Evolutionary conservation across 1,140 invertebrate species (phyloP).

Genomic region (Gryllus bimaculatus): DNA sequence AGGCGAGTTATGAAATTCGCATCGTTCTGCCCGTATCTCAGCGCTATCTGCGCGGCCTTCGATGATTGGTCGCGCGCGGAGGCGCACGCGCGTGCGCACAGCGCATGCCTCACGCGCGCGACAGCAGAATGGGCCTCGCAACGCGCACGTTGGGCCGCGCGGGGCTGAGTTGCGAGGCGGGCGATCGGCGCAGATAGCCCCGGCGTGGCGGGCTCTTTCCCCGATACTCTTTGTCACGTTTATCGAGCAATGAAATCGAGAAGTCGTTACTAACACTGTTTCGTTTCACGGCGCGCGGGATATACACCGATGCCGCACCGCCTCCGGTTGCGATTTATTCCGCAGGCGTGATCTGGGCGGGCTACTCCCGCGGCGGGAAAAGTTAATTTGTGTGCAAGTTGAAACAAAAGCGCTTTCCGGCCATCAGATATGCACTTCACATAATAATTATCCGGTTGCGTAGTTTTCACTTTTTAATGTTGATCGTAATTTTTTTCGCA

Average conservation of each 20-base stretch:
- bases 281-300: no score
- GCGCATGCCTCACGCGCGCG: not conserved
- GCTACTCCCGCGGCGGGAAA: no score
- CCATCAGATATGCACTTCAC: no score
- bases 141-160: no score
- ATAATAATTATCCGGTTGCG: no score
- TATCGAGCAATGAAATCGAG: not conserved
- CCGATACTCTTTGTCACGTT: not conserved
- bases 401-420: no score
- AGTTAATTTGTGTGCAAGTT: no score
- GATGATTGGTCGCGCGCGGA: not conserved
- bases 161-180: not conserved
- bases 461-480: no score
- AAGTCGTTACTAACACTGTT: not conserved
- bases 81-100: not conserved
- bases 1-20: not conserved
- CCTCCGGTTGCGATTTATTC: no score
- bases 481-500: no score
- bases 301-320: no score
- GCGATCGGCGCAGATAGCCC: not conserved
- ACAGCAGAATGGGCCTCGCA: not conserved
- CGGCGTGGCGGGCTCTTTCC: not conserved
- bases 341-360: no score
- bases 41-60: not conserved
- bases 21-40: not conserved